Conservation (phyloP, 2,888 invertebrate species). For the Invenusta paracnida region DNA sequence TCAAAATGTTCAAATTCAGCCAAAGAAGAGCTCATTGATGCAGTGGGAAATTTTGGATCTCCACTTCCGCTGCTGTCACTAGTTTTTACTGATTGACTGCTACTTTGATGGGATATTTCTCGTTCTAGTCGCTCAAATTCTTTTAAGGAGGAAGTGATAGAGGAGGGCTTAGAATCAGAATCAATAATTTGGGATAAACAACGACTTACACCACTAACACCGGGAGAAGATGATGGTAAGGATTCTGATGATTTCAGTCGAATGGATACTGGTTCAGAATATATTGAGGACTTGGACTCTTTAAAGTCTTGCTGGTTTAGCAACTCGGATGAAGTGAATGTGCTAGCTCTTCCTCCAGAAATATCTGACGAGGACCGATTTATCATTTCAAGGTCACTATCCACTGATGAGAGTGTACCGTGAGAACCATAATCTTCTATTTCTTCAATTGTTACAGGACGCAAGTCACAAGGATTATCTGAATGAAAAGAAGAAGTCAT, state of each 20-base stretch:
- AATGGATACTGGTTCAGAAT: constrained; percentile 14
- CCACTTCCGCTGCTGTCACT: constrained; percentile 30
- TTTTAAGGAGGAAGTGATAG: constrained; percentile 27
- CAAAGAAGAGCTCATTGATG: constrained; percentile 35
- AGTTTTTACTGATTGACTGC: constrained; percentile 33
- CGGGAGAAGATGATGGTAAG: constrained; percentile 3
- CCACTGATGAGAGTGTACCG: constrained; percentile 8
- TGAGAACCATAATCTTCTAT: not conserved
- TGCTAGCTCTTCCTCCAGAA: not conserved
- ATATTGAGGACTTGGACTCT: not conserved
- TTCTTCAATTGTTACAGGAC: not conserved
- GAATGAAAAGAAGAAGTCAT: constrained; percentile 24
- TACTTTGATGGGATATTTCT: constrained; percentile 34
- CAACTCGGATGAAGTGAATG: not conserved
- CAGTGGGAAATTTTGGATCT: not conserved
- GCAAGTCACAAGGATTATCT: not conserved
- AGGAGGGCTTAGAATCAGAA: constrained; percentile 19
- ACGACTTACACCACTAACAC: not conserved
- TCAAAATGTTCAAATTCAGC: constrained; percentile 39
- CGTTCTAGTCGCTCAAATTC: constrained; percentile 39
- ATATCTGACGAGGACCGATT: not conserved
- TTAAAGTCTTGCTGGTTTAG: not conserved
- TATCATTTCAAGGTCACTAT: constrained; percentile 25
- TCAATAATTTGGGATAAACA: not conserved
- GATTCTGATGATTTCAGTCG: not conserved